phyloP scores from a whole-genome alignment of 2,113 vertebrate species.

The Dromaius novaehollandiae region DNA sequence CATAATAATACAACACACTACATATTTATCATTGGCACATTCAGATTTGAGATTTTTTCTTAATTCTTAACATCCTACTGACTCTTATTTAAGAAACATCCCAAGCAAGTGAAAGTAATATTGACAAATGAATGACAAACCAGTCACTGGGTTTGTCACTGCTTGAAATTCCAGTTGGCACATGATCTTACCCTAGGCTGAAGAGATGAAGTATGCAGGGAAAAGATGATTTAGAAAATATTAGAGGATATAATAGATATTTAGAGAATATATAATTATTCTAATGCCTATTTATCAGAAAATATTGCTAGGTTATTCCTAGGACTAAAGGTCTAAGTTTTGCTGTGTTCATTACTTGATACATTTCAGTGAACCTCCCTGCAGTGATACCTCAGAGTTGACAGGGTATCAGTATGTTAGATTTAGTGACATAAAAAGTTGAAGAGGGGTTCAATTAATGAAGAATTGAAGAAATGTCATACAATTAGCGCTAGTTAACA shows the following conservation, averaged over 20 bases:
- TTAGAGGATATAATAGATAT: background rate
- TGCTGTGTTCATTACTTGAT: background rate
- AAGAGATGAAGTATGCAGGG: background rate
- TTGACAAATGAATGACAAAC: too few species aligned
- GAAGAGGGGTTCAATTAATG: background rate
- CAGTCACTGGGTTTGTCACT: background rate
- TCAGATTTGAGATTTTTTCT: background rate
- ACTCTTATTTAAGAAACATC: background rate
- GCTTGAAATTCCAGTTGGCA: background rate
- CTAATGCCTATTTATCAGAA: background rate
- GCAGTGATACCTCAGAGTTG: background rate
- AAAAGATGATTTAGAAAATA: background rate
- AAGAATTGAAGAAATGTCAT: background rate
- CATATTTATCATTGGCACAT: background rate
- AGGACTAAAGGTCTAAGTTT: background rate
- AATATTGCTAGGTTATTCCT: background rate
- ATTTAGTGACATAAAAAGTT: constrained; percentile 3
- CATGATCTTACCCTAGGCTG: background rate
- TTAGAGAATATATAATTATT: background rate
- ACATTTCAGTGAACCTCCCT: background rate
- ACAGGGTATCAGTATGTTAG: background rate
- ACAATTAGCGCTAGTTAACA: background rate
- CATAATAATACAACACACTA: background rate
- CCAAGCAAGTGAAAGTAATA: background rate
- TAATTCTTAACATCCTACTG: background rate